phyloP scores from a whole-genome alignment of 2,888 invertebrate genomes.

The Nomada flava region DNA sequence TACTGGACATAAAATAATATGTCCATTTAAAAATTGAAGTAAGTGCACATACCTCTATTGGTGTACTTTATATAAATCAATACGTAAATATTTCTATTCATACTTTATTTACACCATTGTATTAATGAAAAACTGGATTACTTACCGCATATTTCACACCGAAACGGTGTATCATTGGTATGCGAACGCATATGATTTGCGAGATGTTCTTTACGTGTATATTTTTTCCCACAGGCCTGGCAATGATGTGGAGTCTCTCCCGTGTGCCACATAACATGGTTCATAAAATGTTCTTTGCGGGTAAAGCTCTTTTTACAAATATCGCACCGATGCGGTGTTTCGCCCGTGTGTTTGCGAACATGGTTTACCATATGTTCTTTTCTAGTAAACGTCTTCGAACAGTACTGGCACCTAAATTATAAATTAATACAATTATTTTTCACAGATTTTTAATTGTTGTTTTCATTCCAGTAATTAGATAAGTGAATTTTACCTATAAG shows the following conservation, averaged over 20 bases:
- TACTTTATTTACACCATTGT: neutral
- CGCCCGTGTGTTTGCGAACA: conserved; percentile 91
- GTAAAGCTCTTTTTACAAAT: conserved; percentile 93
- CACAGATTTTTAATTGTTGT: neutral
- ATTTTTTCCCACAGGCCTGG: conserved; percentile 94
- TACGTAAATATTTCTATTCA: neutral
- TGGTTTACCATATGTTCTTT: conserved; percentile 93
- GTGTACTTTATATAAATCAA: neutral
- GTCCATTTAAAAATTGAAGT: neutral
- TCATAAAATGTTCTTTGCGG: conserved; percentile 91
- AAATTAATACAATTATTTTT: conserved; percentile 23
- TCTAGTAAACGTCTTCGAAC: conserved; percentile 91
- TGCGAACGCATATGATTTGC: conserved; percentile 95
- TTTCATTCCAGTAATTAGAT: neutral
- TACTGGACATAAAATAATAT: neutral
- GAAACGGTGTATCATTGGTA: conserved; percentile 94
- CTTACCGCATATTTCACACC: conserved; percentile 93
- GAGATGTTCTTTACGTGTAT: conserved; percentile 94
- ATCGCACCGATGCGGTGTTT: conserved; percentile 91
- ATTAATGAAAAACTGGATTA: conserved; percentile 16
- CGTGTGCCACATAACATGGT: conserved; percentile 93
- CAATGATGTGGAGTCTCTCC: conserved; percentile 96
- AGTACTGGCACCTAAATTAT: conserved; percentile 88
- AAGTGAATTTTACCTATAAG: conserved; percentile 86
- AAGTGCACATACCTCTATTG: neutral